Percentiles rank a stretch among this genome's conserved stretches.
Evolutionary conservation across 2,797 vertebrate genomes (phyloP).

Genomic region (Hemibagrus guttatus): DNA sequence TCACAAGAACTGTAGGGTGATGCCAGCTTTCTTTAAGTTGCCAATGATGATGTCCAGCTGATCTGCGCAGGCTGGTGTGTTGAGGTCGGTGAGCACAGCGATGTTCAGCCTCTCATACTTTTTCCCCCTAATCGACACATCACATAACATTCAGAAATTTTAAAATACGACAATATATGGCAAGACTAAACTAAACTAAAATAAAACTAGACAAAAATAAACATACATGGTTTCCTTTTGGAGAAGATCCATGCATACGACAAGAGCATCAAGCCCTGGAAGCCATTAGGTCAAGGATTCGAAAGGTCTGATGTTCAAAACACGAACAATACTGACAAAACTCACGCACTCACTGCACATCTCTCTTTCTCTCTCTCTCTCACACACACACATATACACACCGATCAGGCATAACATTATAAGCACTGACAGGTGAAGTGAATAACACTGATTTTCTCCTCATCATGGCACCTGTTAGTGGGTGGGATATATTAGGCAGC

Average conservation of each 20-base stretch:
- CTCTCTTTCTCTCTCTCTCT: too few relatives aligned
- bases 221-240: slow-evolving; percentile 87
- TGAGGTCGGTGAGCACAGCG: slow-evolving; percentile 88
- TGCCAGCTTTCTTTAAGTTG: slow-evolving; percentile 82
- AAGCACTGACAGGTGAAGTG: too few relatives aligned
- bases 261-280: slow-evolving; percentile 91
- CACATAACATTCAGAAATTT: slow-evolving; percentile 15
- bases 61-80: slow-evolving; percentile 80
- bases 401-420: too few relatives aligned
- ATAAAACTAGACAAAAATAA: too few relatives aligned
- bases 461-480: too few relatives aligned
- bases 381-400: too few relatives aligned
- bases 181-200: too few relatives aligned
- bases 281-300: slow-evolving; percentile 61
- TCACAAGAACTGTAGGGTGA: slow-evolving; percentile 95
- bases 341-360: too few relatives aligned
- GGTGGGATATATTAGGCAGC: too few relatives aligned
- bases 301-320: not conserved
- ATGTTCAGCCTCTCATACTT: slow-evolving; percentile 85
- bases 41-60: slow-evolving; percentile 84
- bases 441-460: too few relatives aligned
- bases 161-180: not conserved
- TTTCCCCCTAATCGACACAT: slow-evolving; percentile 81
- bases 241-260: slow-evolving; percentile 96
- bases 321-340: not conserved